Percentiles rank a stretch among this genome's conserved stretches.
Conservation (phyloP, 2,797 vertebrate species). For the Momotus momota region DNA sequence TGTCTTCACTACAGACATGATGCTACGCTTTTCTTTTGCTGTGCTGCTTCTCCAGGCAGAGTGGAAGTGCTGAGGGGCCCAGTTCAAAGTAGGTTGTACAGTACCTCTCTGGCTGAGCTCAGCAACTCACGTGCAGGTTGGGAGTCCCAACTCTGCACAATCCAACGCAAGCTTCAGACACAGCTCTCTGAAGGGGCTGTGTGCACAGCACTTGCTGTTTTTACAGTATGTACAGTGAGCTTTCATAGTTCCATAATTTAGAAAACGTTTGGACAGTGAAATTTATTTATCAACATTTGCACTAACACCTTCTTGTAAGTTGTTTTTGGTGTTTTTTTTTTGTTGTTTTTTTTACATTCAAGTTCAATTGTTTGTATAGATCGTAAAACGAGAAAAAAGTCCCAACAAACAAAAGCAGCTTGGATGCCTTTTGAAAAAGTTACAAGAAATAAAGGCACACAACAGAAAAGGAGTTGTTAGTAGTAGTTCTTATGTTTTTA, state of each 20-base stretch:
- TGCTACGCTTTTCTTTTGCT: neutral
- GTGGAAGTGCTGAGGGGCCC: neutral
- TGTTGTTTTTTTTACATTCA: neutral
- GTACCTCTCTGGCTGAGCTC: neutral
- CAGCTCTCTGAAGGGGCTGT: fast-evolving
- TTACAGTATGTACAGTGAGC: neutral
- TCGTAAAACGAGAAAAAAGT: neutral
- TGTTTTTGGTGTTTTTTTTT: neutral
- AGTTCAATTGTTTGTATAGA: neutral
- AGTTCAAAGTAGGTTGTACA: neutral
- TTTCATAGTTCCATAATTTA: neutral
- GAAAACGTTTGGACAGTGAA: neutral
- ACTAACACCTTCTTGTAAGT: neutral
- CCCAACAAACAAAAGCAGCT: neutral
- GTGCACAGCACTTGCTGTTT: neutral
- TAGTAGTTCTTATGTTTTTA: neutral
- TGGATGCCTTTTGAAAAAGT: neutral
- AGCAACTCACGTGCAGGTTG: fast-evolving
- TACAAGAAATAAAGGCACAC: neutral
- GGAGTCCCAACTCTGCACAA: neutral
- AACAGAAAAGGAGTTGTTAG: neutral
- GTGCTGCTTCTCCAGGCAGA: neutral
- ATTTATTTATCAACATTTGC: neutral
- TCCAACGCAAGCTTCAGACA: neutral
- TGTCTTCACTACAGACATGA: neutral